Conservation (phyloP, 1,140 invertebrate genomes). For the Drosophila mayri region DNA sequence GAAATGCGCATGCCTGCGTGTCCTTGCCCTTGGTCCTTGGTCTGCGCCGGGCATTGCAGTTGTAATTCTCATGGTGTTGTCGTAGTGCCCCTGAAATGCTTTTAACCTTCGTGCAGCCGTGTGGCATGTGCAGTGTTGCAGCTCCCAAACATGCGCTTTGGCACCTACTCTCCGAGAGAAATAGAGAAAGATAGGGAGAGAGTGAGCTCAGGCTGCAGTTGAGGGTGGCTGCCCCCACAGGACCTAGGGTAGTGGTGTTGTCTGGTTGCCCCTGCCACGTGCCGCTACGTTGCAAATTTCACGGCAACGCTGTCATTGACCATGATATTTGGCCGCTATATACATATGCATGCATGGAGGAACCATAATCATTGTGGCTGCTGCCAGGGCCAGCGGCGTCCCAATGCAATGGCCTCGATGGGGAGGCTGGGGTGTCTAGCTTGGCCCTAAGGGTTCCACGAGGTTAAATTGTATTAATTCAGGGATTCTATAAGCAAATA, state of each 20-base stretch:
- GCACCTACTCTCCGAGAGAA: slow-evolving; percentile 15
- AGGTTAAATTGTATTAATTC: slow-evolving; percentile 2
- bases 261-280: slow-evolving; percentile 68
- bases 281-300: slow-evolving; percentile 47
- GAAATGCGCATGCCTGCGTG: slow-evolving; percentile 83
- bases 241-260: slow-evolving; percentile 52
- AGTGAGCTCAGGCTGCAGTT: not conserved
- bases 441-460: not conserved
- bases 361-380: slow-evolving; percentile 10
- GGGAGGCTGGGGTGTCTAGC: not conserved
- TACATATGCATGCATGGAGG: slow-evolving; percentile 1
- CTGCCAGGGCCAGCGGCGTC: slow-evolving; percentile 17
- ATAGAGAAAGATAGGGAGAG: not conserved
- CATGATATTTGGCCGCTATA: slow-evolving; percentile 68
- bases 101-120: slow-evolving; percentile 78
- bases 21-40: slow-evolving; percentile 80
- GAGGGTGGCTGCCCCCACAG: slow-evolving; percentile 12
- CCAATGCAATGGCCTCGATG: slow-evolving; percentile 40
- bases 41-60: slow-evolving; percentile 36
- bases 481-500: not conserved
- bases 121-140: slow-evolving; percentile 65
- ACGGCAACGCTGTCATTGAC: slow-evolving; percentile 64
- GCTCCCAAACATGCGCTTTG: slow-evolving; percentile 68
- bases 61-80: slow-evolving; percentile 29
- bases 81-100: slow-evolving; percentile 74